Percentiles rank a stretch among this genome's conserved stretches.
These are phyloP conservation scores for Zaprionus davidi DNA, from an alignment of 1,140 invertebrate species.

Conservation along the genomic window DNA sequence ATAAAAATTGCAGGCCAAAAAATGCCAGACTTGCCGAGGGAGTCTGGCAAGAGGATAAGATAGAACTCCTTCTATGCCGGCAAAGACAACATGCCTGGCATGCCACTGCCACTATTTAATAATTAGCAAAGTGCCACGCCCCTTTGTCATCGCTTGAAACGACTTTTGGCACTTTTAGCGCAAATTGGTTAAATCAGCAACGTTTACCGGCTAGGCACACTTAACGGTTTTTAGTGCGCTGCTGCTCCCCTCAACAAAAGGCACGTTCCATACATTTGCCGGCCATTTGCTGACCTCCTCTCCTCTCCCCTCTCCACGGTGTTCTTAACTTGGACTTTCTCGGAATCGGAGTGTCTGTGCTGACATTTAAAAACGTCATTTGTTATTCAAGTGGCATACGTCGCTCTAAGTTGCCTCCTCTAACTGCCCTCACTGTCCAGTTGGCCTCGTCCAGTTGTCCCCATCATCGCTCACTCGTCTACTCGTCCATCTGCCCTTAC, in stretches of 20 bases:
- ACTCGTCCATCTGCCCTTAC: conserved; percentile 26
- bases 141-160: background rate
- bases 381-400: conserved; percentile 82
- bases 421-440: conserved; percentile 62
- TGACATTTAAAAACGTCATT: conserved; percentile 81
- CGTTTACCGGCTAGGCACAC: conserved; percentile 63
- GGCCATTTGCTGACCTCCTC: conserved; percentile 52
- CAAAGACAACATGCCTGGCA: conserved; percentile 19
- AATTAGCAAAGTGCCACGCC: conserved; percentile 40
- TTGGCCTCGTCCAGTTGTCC: background rate
- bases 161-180: conserved; percentile 22
- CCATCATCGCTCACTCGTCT: conserved; percentile 6
- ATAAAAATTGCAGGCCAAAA: conserved; percentile 64
- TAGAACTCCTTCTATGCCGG: background rate
- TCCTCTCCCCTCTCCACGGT: background rate
- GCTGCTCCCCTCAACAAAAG: conserved; percentile 24
- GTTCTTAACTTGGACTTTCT: conserved; percentile 9
- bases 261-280: conserved; percentile 74
- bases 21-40: conserved; percentile 28
- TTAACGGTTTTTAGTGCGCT: conserved; percentile 57
- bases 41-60: too few relatives aligned
- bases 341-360: conserved; percentile 34
- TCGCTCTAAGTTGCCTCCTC: conserved; percentile 71
- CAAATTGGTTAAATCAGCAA: conserved; percentile 71
- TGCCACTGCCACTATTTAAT: conserved; percentile 33